Base-by-base conservation (phyloP, 2,113 vertebrate species). In the Ahaetulla prasina region DNA sequence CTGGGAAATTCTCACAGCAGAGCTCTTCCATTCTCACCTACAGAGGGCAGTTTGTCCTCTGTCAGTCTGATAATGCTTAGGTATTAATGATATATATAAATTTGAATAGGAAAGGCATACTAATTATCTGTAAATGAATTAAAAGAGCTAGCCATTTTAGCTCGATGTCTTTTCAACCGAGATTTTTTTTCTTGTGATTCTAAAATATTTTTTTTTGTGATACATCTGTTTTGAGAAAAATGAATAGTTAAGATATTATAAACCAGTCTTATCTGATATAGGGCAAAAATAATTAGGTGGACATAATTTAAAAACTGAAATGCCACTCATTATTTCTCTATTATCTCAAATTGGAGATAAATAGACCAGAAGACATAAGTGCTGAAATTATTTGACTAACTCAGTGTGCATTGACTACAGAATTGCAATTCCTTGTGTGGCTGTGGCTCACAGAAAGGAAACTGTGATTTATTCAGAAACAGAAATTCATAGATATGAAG, bases 31-130 rank as follows among this genome's bases (percentile, higher is more conserved):
- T 55, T 14, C 27, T 92, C 80, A 60, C 85, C 53, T 89, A 27
- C 92, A 85, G 63, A 91, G 89, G 89, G 63, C 85, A 84, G 3
- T 45, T 25, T 87, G 85, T 80, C 91, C 87, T 92, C 50, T 89
- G 27, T 54, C 88, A 92, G 52, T 92, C 35, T 85, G 50, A 55
- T 47, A 85, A 39, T 55, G 20, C 30, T 57, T 89, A 39, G 22
- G 27, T 89, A 16, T 23, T 30, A 12, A n/a, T 50, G n/a, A 4
- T 47, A 11, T 55, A 86, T 12, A 9, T 50, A 85, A 63, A 52
- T 89, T 12, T 85, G 74, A 50, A 27, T 30, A 20, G 35, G 23
- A 8, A 57, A 85, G 43, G 49, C 43, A 52, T 43, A 49, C 35
- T 35, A 45, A 27, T 10, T 89, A 53, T 39, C 52, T 35, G 54